Percentiles rank a stretch among this genome's conserved stretches.
phyloP scores from a whole-genome alignment of 2,888 invertebrate species.

The Catotricha subobsoleta region DNA sequence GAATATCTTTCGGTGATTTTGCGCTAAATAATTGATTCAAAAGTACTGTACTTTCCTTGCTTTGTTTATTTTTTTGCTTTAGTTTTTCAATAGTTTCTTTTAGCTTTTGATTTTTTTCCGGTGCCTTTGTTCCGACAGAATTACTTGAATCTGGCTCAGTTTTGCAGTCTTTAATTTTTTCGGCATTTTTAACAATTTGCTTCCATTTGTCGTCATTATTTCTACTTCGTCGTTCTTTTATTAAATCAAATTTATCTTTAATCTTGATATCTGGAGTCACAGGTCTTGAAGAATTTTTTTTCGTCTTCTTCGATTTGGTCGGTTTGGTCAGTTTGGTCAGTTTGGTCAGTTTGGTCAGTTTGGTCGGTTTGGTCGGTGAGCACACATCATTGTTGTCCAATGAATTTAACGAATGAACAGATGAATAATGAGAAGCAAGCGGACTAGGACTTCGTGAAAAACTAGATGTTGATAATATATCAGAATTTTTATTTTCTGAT shows the following conservation, averaged over 20 bases:
- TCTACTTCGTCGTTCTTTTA: slow-evolving; percentile 40
- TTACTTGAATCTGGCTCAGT: slow-evolving; percentile 17
- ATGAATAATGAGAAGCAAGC: slow-evolving; percentile 11
- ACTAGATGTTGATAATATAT: slow-evolving; percentile 20
- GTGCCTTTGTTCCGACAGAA: slow-evolving; percentile 6
- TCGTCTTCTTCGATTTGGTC: no score
- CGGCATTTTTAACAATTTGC: slow-evolving; percentile 18
- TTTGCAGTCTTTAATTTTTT: slow-evolving; percentile 13
- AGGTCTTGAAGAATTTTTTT: not conserved
- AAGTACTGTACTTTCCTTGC: slow-evolving; percentile 11
- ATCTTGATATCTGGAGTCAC: slow-evolving; percentile 12
- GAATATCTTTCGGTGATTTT: slow-evolving; percentile 11
- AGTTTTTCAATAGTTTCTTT: slow-evolving; percentile 43
- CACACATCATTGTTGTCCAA: not conserved
- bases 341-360: no score
- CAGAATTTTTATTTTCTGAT: not conserved
- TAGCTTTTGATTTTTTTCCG: slow-evolving; percentile 34
- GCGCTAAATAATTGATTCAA: slow-evolving; percentile 12
- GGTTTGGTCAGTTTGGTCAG: no score
- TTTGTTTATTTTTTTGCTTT: slow-evolving; percentile 32
- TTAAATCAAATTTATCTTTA: slow-evolving; percentile 43
- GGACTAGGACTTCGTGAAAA: slow-evolving; percentile 14
- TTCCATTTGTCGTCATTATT: slow-evolving; percentile 17
- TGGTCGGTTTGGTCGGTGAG: not conserved
- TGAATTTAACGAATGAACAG: slow-evolving; percentile 7